These are phyloP conservation scores for Pionites leucogaster DNA, from an alignment of 2,113 vertebrate species.

Conservation along the genomic window DNA sequence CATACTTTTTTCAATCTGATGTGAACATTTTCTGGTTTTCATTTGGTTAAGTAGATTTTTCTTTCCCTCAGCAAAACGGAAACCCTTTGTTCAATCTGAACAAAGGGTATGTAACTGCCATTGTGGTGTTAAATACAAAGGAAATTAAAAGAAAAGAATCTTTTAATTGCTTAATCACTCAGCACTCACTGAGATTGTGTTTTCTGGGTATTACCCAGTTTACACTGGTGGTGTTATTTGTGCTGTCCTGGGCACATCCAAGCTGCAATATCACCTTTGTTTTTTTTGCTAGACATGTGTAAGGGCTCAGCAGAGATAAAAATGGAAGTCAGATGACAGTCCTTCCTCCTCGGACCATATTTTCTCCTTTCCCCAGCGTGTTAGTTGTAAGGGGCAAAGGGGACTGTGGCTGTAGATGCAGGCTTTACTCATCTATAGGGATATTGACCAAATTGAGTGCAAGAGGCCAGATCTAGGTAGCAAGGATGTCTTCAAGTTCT, in stretches of 20 bases:
- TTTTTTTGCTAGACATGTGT: background rate
- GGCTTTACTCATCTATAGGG: background rate
- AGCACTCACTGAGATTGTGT: background rate
- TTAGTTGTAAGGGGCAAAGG: background rate
- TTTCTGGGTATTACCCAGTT: background rate
- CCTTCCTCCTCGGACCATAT: background rate
- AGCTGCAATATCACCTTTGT: background rate
- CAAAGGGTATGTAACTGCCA: background rate
- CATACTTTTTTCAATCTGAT: background rate
- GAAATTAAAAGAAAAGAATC: background rate
- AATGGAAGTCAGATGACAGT: background rate
- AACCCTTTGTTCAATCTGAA: background rate
- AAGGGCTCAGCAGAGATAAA: background rate
- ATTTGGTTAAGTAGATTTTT: background rate
- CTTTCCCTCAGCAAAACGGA: slow-evolving; percentile 8
- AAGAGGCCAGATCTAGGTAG: background rate
- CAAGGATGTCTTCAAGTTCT: background rate
- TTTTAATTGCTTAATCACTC: background rate
- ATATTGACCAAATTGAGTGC: background rate
- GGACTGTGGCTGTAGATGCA: background rate
- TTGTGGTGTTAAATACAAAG: background rate
- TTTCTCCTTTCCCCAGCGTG: background rate
- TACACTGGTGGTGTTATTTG: background rate
- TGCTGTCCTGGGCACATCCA: background rate
- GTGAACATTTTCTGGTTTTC: slow-evolving; percentile 29